Base-by-base conservation (phyloP, 1,140 invertebrate genomes). In the Tigriopus japonicus region DNA sequence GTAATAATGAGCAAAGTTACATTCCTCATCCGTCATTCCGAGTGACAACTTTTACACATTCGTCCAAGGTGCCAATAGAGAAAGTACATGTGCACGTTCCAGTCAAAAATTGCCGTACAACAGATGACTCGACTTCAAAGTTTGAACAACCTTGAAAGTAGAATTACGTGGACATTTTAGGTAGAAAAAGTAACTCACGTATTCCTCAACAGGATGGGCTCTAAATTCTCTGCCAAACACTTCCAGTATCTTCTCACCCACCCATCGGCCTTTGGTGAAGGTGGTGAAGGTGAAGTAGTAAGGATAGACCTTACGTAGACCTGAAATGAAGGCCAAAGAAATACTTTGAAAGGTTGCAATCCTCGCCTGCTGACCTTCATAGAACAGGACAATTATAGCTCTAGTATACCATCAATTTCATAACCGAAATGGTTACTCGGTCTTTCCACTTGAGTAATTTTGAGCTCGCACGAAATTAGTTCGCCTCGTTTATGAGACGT, bases 231-330 rank as follows among this genome's bases (percentile, higher is more conserved):
- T 76, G 0, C 82, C 81, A 72, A 96, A 96, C 15, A 98, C 88
- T 67, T 98, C 92, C 51, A 92, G 75, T 52, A 98, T 85, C 68
- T 86, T 85, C 69, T 91, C 85, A 15, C 91, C 91, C 5, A 96
- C 83, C 96, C 95, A 98, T 64, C 95, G 80, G 0, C 90, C 90
- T 76, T 98, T 98, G 13, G 88, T 92, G 75, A 92, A 93, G 10
- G 92, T 93, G 52, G 86, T 89, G 73, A 96, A 98, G 13, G 87
- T 92, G 74, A 91, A 97, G 72, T 92, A 92, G 75, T 99, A 99
- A 0, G 95, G 95, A 71, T 95, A 93, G 0, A 98, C 93, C 78
- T 98, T 97, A 60, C 95, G 79, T 58, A 98, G 78, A 65, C 91
- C 92, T 95, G 76, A 41, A 74, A 72, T 71, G 63, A 63, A 68